phyloP scores from a whole-genome alignment of 2,113 vertebrate species.

The Rattus norvegicus region DNA sequence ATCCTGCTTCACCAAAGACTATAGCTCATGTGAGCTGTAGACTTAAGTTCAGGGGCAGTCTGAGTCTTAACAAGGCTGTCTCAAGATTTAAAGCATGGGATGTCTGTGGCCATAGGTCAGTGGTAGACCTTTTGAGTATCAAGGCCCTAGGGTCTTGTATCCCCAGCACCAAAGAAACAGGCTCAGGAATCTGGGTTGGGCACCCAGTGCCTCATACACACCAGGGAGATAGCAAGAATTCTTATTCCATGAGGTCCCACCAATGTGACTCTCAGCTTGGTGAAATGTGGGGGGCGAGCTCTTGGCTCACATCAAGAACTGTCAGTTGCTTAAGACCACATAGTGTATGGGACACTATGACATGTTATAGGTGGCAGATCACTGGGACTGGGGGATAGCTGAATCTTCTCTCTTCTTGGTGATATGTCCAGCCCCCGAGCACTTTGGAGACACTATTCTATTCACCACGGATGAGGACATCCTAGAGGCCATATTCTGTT shows the following conservation, averaged over 20 bases:
- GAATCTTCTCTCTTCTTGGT: slow-evolving; percentile 22
- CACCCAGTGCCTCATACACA: not conserved
- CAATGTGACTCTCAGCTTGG: not conserved
- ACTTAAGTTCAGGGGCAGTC: not conserved
- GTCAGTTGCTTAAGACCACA: not conserved
- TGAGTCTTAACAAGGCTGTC: not conserved
- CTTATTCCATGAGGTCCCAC: not conserved
- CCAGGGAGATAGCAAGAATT: not conserved
- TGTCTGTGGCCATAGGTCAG: not conserved
- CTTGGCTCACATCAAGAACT: not conserved
- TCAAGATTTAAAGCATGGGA: not conserved
- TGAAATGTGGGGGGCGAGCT: not conserved
- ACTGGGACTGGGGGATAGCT: not conserved
- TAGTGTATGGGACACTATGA: not conserved
- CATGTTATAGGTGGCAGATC: not conserved
- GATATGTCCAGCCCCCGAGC: slow-evolving; percentile 90
- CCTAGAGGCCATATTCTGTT: slow-evolving; percentile 94
- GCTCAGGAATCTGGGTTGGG: not conserved
- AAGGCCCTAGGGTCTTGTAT: not conserved
- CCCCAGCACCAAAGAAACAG: not conserved
- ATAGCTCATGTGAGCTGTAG: not conserved
- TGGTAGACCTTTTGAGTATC: not conserved
- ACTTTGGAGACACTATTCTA: slow-evolving; percentile 98
- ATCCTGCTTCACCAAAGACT: not conserved
- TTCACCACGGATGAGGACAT: slow-evolving; percentile 98